phyloP scores from a whole-genome alignment of 2,888 invertebrate species.

The Galeopsomyia nigrocyanea region DNA sequence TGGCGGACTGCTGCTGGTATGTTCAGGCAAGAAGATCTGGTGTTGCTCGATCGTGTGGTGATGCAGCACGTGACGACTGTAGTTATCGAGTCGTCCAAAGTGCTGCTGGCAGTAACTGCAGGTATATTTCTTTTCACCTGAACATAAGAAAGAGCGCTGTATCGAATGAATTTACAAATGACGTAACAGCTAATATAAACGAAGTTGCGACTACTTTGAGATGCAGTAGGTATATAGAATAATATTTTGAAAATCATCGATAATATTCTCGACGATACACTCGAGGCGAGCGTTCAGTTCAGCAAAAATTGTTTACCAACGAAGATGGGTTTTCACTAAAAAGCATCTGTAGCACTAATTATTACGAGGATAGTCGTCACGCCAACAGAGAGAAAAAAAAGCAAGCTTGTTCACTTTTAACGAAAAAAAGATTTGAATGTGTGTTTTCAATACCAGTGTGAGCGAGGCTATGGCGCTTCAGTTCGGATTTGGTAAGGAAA shows the following conservation, averaged over 20 bases:
- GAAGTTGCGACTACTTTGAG: no score
- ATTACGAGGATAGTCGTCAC: no score
- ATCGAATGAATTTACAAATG: not conserved
- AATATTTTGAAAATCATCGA: no score
- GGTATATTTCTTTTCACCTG: constrained; percentile 78
- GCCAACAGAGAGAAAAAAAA: no score
- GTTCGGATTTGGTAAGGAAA: constrained; percentile 68
- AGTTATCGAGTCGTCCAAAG: constrained; percentile 84
- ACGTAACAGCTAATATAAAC: no score
- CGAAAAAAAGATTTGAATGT: not conserved
- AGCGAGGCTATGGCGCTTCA: constrained; percentile 65
- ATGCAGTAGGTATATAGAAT: no score
- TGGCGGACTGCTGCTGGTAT: not conserved
- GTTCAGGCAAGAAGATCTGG: not conserved
- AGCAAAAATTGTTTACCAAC: no score
- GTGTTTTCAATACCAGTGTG: constrained; percentile 66
- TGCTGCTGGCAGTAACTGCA: constrained; percentile 80
- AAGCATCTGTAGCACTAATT: no score
- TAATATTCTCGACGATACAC: no score
- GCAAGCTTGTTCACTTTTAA: not conserved
- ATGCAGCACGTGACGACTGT: constrained; percentile 82
- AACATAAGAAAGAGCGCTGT: constrained; percentile 52
- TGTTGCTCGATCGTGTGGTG: constrained; percentile 73
- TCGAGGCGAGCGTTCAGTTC: no score
- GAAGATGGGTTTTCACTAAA: no score